Evolutionary conservation across 2,888 invertebrate genomes (phyloP), one percentile per base, ranked within the genome.

Genomic region (Amblyteles armatorius): DNA sequence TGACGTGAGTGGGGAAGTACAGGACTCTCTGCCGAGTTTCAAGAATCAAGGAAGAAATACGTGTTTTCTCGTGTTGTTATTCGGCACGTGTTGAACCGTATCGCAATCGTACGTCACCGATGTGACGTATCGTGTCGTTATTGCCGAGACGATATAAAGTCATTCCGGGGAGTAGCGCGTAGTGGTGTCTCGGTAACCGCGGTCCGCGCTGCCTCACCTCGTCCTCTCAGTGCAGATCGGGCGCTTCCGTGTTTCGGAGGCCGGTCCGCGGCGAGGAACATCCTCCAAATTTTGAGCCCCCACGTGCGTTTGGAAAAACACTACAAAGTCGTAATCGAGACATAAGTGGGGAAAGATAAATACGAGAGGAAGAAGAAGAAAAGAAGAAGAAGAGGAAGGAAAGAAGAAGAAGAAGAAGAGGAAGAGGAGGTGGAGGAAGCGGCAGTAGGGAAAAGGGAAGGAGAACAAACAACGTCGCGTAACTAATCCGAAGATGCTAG

Each of bases 401-500:
- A 19, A 36, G 40, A 19, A 16, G n/a, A n/a, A 50, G 3, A 60
- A 60, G 11, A 22, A 40, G 40, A 29, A 16, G n/a, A 50, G 9
- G 13, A 50, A 26, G 1, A 60, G 29, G 11, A 22, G 22, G 60
- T 29, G 60, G 60, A 50, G n/a, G 19, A 52, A 52, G 33, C 11
- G 22, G 26, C 22, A n/a, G 29, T 33, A 16, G 60, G 16, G 33
- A 5, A 60, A 60, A 33, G 33, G 33, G 7, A 29, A 33, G 60
- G 52, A 72, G 69, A 63, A 63, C 33, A 67, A 36, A 67, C 19
- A 48, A 60, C n/a, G 60, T 40, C 57, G 57, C 36, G 57, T 48
- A 48, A 26, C 55, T 73, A 69, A 48, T 69, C 26, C 71, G 86
- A 91, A 88, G 89, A 90, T 90, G 91, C 83, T 89, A 86, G 87